phyloP scores from a whole-genome alignment of 2,797 vertebrate genomes.

The Hozukius guyotensis region DNA sequence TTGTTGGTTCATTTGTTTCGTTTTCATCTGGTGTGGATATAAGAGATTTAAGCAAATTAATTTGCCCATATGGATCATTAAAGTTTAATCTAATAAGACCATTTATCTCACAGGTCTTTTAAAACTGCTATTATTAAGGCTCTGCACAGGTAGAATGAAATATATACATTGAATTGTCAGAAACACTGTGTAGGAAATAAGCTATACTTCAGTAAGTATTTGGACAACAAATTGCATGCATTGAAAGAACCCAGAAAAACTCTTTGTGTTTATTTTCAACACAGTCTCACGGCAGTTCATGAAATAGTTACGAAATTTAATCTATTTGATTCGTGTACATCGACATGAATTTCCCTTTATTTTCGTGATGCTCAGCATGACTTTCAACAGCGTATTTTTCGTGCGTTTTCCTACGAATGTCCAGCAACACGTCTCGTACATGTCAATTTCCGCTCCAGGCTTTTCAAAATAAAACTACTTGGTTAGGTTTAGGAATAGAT shows the following conservation, averaged over 20 bases:
- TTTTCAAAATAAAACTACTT: no score
- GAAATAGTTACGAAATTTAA: no score
- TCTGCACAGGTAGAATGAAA: not conserved
- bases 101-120: not conserved
- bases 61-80: not conserved
- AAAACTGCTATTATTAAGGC: not conserved
- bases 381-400: no score
- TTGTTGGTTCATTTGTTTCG: not conserved
- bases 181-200: not conserved
- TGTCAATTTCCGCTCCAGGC: no score
- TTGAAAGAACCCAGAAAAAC: not conserved
- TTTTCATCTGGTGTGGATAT: not conserved
- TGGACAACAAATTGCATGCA: not conserved
- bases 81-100: not conserved
- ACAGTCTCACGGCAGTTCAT: no score
- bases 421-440: no score
- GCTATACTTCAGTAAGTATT: not conserved
- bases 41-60: not conserved
- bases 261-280: not conserved
- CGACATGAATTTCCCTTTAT: no score
- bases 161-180: not conserved
- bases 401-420: no score
- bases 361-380: no score
- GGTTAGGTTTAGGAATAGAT: no score
- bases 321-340: no score